Evolutionary conservation across 2,888 invertebrate species (phyloP).

Genomic region (Drosophila anomalipes): DNA sequence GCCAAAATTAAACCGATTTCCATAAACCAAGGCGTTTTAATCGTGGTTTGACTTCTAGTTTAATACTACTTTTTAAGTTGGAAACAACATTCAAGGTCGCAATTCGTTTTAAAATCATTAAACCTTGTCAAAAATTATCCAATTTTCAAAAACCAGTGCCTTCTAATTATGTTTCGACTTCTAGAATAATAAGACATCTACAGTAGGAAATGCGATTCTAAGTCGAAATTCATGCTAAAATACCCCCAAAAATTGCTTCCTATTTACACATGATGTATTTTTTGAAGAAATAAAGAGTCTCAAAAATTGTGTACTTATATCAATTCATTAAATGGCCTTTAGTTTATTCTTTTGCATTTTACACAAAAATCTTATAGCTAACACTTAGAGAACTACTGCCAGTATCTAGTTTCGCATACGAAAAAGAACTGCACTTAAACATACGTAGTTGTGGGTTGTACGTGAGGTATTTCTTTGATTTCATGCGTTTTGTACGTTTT

Average conservation of each 20-base stretch:
- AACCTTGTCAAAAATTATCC: fast-evolving
- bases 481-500: constrained; percentile 59
- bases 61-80: neutral
- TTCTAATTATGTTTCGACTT: neutral
- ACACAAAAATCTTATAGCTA: constrained; percentile 33
- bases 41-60: neutral
- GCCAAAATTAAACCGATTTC: neutral
- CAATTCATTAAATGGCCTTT: constrained; percentile 62
- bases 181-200: neutral
- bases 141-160: neutral
- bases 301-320: neutral
- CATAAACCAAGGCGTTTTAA: neutral
- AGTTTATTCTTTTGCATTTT: constrained; percentile 42
- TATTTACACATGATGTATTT: neutral
- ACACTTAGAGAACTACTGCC: constrained; percentile 15
- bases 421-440: constrained; percentile 56
- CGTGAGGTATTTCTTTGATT: constrained; percentile 74
- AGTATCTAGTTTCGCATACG: constrained; percentile 61
- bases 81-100: neutral
- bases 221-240: neutral
- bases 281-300: neutral
- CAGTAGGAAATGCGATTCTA: fast-evolving
- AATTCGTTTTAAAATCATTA: neutral
- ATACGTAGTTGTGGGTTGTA: constrained; percentile 57
- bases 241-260: neutral